Evolutionary conservation across 1,140 invertebrate genomes (phyloP), one percentile per base, ranked within the genome.

Genomic region (Holotrichia oblita): DNA sequence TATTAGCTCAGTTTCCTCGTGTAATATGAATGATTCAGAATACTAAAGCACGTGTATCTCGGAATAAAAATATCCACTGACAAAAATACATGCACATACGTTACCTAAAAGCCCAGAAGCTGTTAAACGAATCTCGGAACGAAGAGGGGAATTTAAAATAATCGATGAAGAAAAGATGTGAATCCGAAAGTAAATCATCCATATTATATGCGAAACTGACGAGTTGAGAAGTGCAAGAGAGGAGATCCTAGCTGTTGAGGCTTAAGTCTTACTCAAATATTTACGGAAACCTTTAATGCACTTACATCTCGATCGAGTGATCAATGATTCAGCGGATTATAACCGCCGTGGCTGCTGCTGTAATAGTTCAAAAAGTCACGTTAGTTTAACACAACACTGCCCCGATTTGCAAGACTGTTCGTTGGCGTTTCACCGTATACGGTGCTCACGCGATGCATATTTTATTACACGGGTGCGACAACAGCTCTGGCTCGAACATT

Each of bases 261-360:
- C 41, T 72, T 78, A 73, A 78, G 44, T 42, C 55, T 27, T 48
- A 10, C 55, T 77, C 77, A 78, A 78, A 78, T 78, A 78, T 78
- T 78, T 78, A 78, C 77, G 40, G 73, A 44, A 78, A 41, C 77
- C 77, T 41, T 73, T 78, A 78, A 78, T 78, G 77, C 77, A 78
- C 48, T 78, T 78, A 78, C 72, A 44, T 69, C 61, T n/a, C 77
- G 72, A 78, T 78, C 72, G 77, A 41, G 7, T 78, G 77, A 78
- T 78, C 77, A 78, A 78, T 78, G 40, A 78, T 78, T 78, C 77
- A 78, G 77, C 40, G 72, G 77, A 74, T 74, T 78, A 77, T 34
- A 74, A 74, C 73, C 27, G 73, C 34, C 73, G 61, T 69, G 12
- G 61, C 61, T 69, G 61, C 61, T 22, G 10, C 48, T 17, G 48